phyloP scores from a whole-genome alignment of 2,113 vertebrate genomes.

The Numenius arquata region DNA sequence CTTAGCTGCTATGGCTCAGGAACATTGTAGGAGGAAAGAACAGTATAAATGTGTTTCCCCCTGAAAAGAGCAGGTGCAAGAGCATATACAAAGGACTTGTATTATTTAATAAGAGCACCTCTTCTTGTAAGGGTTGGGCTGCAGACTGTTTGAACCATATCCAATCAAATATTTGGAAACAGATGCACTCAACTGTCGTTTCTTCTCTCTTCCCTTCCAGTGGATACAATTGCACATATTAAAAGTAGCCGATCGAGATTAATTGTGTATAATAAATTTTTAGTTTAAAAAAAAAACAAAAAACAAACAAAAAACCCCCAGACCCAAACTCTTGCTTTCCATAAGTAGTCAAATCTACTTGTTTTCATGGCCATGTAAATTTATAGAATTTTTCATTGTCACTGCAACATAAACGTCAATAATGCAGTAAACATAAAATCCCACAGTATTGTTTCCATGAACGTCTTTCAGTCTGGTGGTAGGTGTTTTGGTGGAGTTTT shows the following conservation, averaged over 20 bases:
- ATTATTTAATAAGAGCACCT: constrained; percentile 1
- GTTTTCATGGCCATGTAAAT: neutral
- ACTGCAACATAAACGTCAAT: neutral
- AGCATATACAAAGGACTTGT: neutral
- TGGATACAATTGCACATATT: neutral
- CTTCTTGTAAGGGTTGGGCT: neutral
- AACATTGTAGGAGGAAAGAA: neutral
- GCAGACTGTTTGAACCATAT: constrained; percentile 9
- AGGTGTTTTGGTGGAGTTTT: neutral
- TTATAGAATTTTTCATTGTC: neutral
- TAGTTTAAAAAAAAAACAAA: neutral
- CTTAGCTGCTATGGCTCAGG: neutral
- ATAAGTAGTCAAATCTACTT: neutral
- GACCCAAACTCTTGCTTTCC: neutral
- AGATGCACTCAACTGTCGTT: neutral
- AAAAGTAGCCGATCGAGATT: neutral
- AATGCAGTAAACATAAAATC: neutral
- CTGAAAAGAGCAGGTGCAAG: neutral
- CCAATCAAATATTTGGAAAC: constrained; percentile 40
- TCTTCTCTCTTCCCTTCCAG: neutral
- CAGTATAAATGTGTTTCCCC: neutral
- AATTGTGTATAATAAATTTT: neutral
- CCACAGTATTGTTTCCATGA: neutral
- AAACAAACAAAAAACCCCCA: neutral
- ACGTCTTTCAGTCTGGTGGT: neutral